A percentile compares a stretch with the other conserved stretches of the same genome.
These are phyloP conservation scores for Monochamus alternatus DNA, from an alignment of 2,888 invertebrate species.

Conservation along the genomic window DNA sequence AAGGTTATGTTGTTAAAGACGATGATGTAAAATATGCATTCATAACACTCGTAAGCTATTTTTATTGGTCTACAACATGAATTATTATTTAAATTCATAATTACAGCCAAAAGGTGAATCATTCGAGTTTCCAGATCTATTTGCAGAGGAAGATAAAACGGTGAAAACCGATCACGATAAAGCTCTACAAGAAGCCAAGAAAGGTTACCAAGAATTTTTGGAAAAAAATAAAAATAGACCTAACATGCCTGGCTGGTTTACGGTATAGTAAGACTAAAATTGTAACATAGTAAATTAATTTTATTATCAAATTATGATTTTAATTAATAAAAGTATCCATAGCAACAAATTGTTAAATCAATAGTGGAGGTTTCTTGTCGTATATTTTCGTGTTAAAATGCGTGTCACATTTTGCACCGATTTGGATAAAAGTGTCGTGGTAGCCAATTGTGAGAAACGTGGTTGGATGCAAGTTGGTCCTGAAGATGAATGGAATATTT, in stretches of 20 bases:
- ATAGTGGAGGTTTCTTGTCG: constrained; percentile 44
- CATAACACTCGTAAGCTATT: constrained; percentile 80
- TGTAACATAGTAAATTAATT: background rate
- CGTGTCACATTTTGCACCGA: constrained; percentile 85
- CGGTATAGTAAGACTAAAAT: constrained; percentile 72
- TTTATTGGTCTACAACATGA: background rate
- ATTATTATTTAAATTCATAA: constrained; percentile 34
- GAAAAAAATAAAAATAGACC: constrained; percentile 79
- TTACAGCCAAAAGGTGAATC: constrained; percentile 80
- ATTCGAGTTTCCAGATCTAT: constrained; percentile 87
- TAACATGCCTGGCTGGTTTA: constrained; percentile 87
- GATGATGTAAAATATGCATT: constrained; percentile 89
- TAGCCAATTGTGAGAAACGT: constrained; percentile 92
- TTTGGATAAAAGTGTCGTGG: constrained; percentile 93
- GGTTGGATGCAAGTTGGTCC: constrained; percentile 92
- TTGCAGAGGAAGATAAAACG: constrained; percentile 70
- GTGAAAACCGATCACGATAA: constrained; percentile 77
- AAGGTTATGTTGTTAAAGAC: constrained; percentile 83
- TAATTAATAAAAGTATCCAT: constrained; percentile 24
- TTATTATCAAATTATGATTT: background rate
- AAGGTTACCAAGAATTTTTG: constrained; percentile 75
- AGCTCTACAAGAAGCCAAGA: constrained; percentile 77
- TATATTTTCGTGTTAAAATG: constrained; percentile 59
- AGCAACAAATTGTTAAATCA: constrained; percentile 45
- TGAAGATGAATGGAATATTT: constrained; percentile 97